Evolutionary conservation across 2,113 vertebrate species (phyloP), one percentile per base, ranked within the genome.

Genomic region (Hypocryptadius cinnamomeus): DNA sequence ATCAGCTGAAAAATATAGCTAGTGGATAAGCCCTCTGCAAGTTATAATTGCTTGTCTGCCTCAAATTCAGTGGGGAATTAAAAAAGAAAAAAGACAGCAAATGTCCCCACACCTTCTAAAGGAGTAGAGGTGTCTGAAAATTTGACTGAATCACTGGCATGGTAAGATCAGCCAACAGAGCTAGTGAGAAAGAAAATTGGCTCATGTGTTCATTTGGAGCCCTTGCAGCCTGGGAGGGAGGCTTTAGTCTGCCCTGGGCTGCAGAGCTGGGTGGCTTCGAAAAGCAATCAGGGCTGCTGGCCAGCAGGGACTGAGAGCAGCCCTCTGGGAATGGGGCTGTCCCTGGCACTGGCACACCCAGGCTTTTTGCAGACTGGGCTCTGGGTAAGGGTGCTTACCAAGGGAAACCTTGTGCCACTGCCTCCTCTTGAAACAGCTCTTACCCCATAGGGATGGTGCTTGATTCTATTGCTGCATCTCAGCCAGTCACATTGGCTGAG

Each of bases 261-360:
- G 68, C 39, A 45, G 28, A 19, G 8, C 37, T 51, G 33, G 6
- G 30, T 51, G 54, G 30, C 17, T 78, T 19, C 17, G 2, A 7
- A 14, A 73, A 78, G 73, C 15, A 6, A 3, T 8, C 33, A 25
- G 40, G 17, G 21, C 40, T 59, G 64, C 39, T 73, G 22, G 33
- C 10, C 13, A 16, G 0, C 5, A 11, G 30, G 8, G 42, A 1
- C 50, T 56, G 37, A 48, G 33, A 24, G 10, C 48, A 78, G 8
- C 30, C 8, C 5, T 45, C 5, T 8, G 57, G 48, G 24, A 50
- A 24, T 3, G 0, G 0, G 27, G 3, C 2, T 37, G 25, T 45
- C 18, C 25, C 35, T 63, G n/a, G 42, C 40, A 37, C 30, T 4
- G 2, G 6, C 42, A 24, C 24, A 74, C 6, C 3, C 18, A 11